A percentile compares a stretch with the other conserved stretches of the same genome.
Evolutionary conservation across 2,888 invertebrate genomes (phyloP).

Genomic region (Parnassius glacialis): DNA sequence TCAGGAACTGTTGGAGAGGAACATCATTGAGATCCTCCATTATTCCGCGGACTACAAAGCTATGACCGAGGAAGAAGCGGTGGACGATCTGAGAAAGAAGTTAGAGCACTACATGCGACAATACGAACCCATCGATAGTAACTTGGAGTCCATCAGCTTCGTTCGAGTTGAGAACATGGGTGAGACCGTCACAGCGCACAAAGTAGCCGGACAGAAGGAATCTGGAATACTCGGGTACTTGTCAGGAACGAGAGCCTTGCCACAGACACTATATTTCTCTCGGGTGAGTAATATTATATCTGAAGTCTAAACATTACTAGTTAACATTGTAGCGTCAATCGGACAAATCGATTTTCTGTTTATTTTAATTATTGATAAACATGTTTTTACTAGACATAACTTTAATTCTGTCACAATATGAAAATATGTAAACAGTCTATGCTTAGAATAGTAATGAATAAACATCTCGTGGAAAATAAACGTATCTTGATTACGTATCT

Average conservation of each 20-base stretch:
- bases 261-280: conserved; percentile 94
- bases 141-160: conserved; percentile 76
- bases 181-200: conserved; percentile 85
- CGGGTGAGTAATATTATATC: conserved; percentile 82
- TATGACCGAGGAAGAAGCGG: conserved; percentile 88
- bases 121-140: conserved; percentile 89
- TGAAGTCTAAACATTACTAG: not conserved
- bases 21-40: conserved; percentile 87
- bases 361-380: conserved; percentile 31
- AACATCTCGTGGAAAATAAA: conserved; percentile 10
- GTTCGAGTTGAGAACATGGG: conserved; percentile 79
- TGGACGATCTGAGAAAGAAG: conserved; percentile 89
- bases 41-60: conserved; percentile 93
- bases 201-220: conserved; percentile 89
- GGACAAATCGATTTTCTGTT: not conserved
- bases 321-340: not conserved
- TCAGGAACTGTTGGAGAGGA: conserved; percentile 68
- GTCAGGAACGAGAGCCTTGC: conserved; percentile 90
- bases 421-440: conserved; percentile 20
- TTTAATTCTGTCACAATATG: conserved; percentile 18
- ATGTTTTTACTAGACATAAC: conserved; percentile 34
- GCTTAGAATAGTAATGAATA: conserved; percentile 9
- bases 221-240: conserved; percentile 92
- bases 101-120: conserved; percentile 91
- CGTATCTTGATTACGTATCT: no score